These are phyloP conservation scores for Drosophila yooni DNA, from an alignment of 2,888 invertebrate species.

Conservation along the genomic window DNA sequence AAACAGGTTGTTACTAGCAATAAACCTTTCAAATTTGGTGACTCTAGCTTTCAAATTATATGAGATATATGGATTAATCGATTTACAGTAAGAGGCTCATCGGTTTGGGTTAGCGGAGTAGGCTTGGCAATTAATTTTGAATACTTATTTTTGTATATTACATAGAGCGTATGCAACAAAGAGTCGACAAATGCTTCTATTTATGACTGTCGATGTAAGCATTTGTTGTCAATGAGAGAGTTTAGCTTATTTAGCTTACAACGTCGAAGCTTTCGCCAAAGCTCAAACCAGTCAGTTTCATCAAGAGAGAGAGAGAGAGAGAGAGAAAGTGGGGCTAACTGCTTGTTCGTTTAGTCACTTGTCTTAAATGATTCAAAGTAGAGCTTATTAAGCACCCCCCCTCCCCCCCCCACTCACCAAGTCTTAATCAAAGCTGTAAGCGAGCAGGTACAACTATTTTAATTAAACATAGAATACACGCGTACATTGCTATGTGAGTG, in stretches of 20 bases:
- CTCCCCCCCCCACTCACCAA: neutral
- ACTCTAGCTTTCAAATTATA: neutral
- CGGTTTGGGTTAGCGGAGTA: neutral
- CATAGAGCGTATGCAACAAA: neutral
- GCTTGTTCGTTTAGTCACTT: neutral
- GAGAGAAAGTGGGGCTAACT: neutral
- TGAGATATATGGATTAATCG: neutral
- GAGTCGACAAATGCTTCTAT: neutral
- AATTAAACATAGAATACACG: slow-evolving; percentile 18
- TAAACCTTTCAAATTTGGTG: neutral
- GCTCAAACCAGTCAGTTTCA: slow-evolving; percentile 9
- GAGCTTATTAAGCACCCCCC: slow-evolving; percentile 6
- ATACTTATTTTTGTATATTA: neutral
- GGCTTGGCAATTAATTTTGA: neutral
- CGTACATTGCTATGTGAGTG: neutral
- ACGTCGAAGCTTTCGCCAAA: slow-evolving; percentile 33
- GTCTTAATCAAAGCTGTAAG: slow-evolving; percentile 1
- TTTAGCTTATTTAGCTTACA: slow-evolving; percentile 26
- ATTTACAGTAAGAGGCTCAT: neutral
- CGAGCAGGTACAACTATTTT: slow-evolving; percentile 1
- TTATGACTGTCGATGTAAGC: slow-evolving; percentile 3
- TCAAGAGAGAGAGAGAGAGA: neutral
- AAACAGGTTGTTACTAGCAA: neutral
- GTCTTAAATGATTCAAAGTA: slow-evolving; percentile 18
- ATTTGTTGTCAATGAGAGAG: slow-evolving; percentile 18